Evolutionary conservation across 1,140 invertebrate species (phyloP), one percentile per base, ranked within the genome.

Genomic region (Cyrtorhinus lividipennis): DNA sequence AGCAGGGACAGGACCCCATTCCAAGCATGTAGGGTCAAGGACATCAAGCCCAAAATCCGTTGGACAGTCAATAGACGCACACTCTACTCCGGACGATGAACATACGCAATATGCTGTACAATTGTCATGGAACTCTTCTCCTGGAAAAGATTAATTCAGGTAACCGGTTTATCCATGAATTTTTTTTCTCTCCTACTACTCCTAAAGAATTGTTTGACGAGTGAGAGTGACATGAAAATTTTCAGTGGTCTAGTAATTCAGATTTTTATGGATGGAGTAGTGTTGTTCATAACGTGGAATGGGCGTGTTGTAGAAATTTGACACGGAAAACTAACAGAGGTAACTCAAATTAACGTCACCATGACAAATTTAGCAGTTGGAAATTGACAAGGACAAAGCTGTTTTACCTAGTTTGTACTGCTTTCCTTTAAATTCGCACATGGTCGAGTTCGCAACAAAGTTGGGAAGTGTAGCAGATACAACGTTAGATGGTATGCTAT

Each of bases 21-120:
- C 80, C 0, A 92, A 71, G 71, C 92, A 95, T 53, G 84, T 79
- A 0, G 87, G 83, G 69, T 90, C 85, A n/a, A 90, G 70, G 1
- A 90, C 78, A 68, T 92, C 88, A 13, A 91, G 73, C 0, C 86
- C 89, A 65, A 88, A 89, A 65, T 86, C 85, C 0, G 83, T 83
- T 0, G 89, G 89, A 70, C 90, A 93, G 62, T 88, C 81, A 12
- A 93, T 79, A 25, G 84, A 83, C 2, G 82, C 79, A 70, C 91
- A 94, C 61, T 86, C 82, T 0, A 84, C 79, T 27, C 78, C 79
- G 24, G 80, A 77, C 3, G 78, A 73, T n/a, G 73, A 74, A 67
- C 89, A 92, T 23, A 79, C 74, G 69, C 88, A 92, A 15, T 85
- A 79, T 1, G 83, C 78, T 24, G 82, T 76, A 70, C 88, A 92